Base-by-base conservation (phyloP, 2,888 invertebrate species). In the Unio delphinus region DNA sequence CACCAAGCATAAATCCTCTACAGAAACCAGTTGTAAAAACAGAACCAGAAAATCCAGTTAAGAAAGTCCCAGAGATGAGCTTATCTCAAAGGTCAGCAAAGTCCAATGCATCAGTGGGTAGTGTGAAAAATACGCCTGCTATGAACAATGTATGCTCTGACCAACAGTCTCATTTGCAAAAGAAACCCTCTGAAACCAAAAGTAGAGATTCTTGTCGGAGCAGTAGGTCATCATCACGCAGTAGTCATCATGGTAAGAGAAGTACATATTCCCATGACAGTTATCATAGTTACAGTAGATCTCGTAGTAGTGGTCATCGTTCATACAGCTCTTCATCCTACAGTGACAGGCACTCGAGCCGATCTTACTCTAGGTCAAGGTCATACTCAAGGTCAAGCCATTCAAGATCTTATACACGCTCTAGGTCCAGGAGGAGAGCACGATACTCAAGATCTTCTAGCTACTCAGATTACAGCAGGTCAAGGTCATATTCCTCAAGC, bases 381-480 rank as follows among this genome's bases (percentile, higher is more conserved):
- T 84, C 84, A 63, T 79, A 80, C 55, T 80, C 74, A 17, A 45
- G 45, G 45, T 45, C 45, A 45, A 45, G 45, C 15, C 45, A 45
- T 45, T 45, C 45, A 45, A 45, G 45, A 45, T 45, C 45, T 45
- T 45, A 45, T 45, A 45, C 45, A 11, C 69, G 73, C 20, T 73
- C 83, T 34, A 74, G 84, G 54, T 83, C 83, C 61, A 74, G 83
- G 55, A 81, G 82, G 55, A 72, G 84, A 59, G 80, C 83, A 59
- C 78, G 78, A 57, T 83, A 82, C 61, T 73, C 72, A 45, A 69
- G 77, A 34, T 83, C 83, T 26, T 83, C 81, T 20, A 85, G 82
- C 64, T 80, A 79, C 60, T 78, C 79, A 18, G 75, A 75, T 45
- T 78, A 76, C 61, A 78, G 78, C 67, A 68, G 79, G 61, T 81